phyloP scores from a whole-genome alignment of 2,797 vertebrate species.

The Rhinatrema bivittatum region DNA sequence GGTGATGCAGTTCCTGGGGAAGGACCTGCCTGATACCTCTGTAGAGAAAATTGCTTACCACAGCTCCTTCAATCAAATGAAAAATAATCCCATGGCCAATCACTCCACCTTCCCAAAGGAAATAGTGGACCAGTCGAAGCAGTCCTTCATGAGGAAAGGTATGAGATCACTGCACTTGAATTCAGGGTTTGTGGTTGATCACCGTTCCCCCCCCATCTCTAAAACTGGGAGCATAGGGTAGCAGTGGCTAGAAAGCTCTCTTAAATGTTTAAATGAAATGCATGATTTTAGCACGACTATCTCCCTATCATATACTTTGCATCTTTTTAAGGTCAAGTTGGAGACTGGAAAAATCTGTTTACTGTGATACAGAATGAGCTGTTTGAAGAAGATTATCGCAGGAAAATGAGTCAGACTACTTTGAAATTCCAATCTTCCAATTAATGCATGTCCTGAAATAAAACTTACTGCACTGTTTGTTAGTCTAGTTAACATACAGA shows the following conservation, averaged over 20 bases:
- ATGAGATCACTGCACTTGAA: too few species aligned
- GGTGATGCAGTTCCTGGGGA: slow-evolving; percentile 2
- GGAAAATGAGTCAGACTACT: not conserved
- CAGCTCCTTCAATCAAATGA: slow-evolving; percentile 9
- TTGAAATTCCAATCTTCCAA: not conserved
- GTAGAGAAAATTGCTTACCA: slow-evolving; percentile 2
- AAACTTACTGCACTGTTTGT: too few species aligned
- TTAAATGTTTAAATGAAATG: too few species aligned
- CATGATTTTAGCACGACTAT: too few species aligned
- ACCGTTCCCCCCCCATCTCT: too few species aligned
- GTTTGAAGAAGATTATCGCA: slow-evolving; percentile 9
- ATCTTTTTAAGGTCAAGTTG: slow-evolving; percentile 16
- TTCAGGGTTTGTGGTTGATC: too few species aligned
- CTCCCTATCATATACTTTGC: too few species aligned
- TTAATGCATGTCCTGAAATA: too few species aligned
- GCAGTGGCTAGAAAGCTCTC: too few species aligned
- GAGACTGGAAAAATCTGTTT: slow-evolving; percentile 13
- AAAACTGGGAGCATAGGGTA: too few species aligned
- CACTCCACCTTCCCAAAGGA: not conserved
- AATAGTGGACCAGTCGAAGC: not conserved
- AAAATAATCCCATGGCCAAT: slow-evolving; percentile 11
- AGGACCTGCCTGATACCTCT: not conserved
- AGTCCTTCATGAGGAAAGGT: slow-evolving; percentile 20
- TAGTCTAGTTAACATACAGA: too few species aligned
- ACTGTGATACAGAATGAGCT: slow-evolving; percentile 1